These are phyloP conservation scores for Mareca penelope DNA, from an alignment of 2,797 vertebrate species.

Conservation along the genomic window DNA sequence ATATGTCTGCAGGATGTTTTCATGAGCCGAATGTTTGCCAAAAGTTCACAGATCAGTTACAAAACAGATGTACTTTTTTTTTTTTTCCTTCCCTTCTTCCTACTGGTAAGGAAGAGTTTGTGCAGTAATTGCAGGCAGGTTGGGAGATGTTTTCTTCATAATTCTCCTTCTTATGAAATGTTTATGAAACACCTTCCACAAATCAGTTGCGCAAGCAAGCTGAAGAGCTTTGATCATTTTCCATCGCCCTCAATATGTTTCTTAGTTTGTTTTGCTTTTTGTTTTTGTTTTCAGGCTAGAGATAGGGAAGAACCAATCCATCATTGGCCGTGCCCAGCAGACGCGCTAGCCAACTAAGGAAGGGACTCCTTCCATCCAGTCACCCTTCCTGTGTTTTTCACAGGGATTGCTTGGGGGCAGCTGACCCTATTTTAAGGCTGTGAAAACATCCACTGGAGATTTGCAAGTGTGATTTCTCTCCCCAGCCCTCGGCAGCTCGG, in stretches of 20 bases:
- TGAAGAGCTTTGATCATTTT: conserved; percentile 81
- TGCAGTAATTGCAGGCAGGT: conserved; percentile 84
- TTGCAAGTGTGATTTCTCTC: conserved; percentile 5
- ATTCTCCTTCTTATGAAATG: conserved; percentile 84
- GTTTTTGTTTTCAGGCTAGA: conserved; percentile 44
- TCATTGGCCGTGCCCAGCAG: conserved; percentile 8
- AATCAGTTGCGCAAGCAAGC: conserved; percentile 80
- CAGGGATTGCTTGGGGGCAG: not conserved
- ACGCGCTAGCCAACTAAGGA: not conserved
- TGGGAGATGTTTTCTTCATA: conserved; percentile 83
- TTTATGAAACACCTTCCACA: conserved; percentile 86
- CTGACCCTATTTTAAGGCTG: conserved; percentile 60
- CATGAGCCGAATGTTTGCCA: conserved; percentile 54
- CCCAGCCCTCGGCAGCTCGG: not conserved
- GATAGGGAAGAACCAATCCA: conserved; percentile 58
- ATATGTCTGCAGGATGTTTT: conserved; percentile 72
- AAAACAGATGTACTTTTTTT: conserved; percentile 68
- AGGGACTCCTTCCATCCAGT: conserved; percentile 38
- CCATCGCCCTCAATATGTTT: conserved; percentile 75
- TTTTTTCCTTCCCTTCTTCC: conserved; percentile 56
- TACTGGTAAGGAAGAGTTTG: conserved; percentile 74
- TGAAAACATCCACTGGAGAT: conserved; percentile 65
- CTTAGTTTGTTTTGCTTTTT: conserved; percentile 76
- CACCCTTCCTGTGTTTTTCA: conserved; percentile 50
- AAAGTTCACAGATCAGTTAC: conserved; percentile 74